Base-by-base conservation (phyloP, 2,888 invertebrate genomes). In the Dascillus cervinus region DNA sequence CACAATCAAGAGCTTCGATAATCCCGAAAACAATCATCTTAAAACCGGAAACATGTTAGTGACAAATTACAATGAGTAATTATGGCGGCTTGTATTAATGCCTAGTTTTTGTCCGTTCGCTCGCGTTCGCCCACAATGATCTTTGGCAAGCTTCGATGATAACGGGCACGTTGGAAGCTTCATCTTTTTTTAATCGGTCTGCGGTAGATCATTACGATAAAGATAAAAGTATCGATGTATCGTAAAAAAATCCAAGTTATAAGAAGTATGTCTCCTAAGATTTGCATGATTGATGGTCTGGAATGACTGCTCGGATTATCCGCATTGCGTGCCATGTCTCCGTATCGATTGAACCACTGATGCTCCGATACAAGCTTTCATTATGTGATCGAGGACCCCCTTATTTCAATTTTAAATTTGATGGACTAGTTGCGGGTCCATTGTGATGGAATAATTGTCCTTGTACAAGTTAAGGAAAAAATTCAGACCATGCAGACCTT, bases 281-380 rank as follows among this genome's bases (percentile, higher is more conserved):
- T 56, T 56, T 56, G 52, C 58, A 58, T 58, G 58, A 58, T 58
- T 58, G 57, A 57, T 58, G 56, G 52, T 50, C 44, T 44, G 43
- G 50, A 53, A 55, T 55, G 54, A 58, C 52, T 56, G 50, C 50
- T 46, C 37, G 53, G 55, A 57, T 58, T 57, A 56, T 57, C 58
- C 53, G 56, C 56, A 57, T 52, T 57, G 58, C 56, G 58, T 57
- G 55, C 53, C 33, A 55, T 56, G 55, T 53, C 52, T 50, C 50
- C 45, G 41, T 50, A 51, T 51, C 48, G 52, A 50, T 52, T 50
- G 29, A 44, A 43, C 40, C 37, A 39, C 44, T 46, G 41, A 43
- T 47, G 44, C 44, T 44, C 26, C 47, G 45, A 47, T 44, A 49
- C 44, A 49, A 46, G 40, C 44, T 43, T 46, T 47, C 49, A 50